Base-by-base conservation (phyloP, 2,113 vertebrate species). In the Thamnophis sirtalis region DNA sequence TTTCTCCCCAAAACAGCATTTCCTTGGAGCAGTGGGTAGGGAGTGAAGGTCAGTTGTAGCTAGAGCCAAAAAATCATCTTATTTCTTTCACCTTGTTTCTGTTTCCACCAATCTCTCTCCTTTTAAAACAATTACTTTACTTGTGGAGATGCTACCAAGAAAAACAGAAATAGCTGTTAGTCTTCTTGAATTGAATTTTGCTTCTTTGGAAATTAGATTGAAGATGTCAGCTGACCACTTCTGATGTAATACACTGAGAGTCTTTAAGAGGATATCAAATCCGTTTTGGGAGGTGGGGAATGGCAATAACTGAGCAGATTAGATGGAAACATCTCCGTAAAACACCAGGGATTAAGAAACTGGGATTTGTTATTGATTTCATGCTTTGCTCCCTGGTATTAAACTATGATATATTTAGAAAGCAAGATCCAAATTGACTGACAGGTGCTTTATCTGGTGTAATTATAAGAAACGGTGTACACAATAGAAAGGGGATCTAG, bases 291-390 rank as follows among this genome's bases (percentile, higher is more conserved):
- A 90, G 26, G 84, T 5, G 33, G 90, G 26, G 84, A 89, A 33
- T 88, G 38, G 89, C 53, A 50, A 51, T 28, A 43, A 85, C n/a
- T 22, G 53, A 28, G 63, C 91, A 90, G 84, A 90, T 90, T 53
- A 85, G 17, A 48, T 5, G 28, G 54, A 60, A 50, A n/a, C 55
- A 7, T 54, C 55, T 8, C 24, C 49, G 24, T 33, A 58, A 89
- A 89, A 86, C 22, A 51, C 17, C 56, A 43, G 22, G 86, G 86
- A 93, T 93, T 93, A 91, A 17, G 54, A 22, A 50, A 9, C 22
- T n/a, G 26, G 48, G 86, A 88, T 91, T 91, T 93, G 88, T 86
- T 49, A 84, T 49, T 84, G 90, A 60, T 91, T 92, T 89, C 80
- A n/a, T 43, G 4, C 60, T 56, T 90, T 90, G 92, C 87, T 89